phyloP scores from a whole-genome alignment of 2,888 invertebrate species.

The Macrophya annulata region DNA sequence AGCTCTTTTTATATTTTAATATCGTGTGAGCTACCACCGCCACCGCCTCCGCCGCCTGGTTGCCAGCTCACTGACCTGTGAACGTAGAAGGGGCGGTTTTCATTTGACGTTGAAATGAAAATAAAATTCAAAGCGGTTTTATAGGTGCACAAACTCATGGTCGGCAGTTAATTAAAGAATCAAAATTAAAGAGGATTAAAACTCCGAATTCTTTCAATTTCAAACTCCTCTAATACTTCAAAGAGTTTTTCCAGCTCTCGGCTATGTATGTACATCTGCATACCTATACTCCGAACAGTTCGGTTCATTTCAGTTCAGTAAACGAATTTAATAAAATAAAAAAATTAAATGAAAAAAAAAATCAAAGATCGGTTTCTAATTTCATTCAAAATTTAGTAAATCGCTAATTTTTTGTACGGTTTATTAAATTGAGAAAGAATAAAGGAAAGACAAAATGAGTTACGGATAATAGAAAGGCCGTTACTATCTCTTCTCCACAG shows the following conservation, averaged over 20 bases:
- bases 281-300: neutral
- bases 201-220: constrained; percentile 31
- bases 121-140: constrained; percentile 55
- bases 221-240: constrained; percentile 45
- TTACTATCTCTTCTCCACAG: constrained; percentile 48
- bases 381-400: neutral
- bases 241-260: constrained; percentile 13
- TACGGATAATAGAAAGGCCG: neutral
- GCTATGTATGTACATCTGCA: no score
- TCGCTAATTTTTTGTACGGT: neutral
- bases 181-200: constrained; percentile 60
- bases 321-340: neutral
- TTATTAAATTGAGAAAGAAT: neutral
- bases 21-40: constrained; percentile 60
- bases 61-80: constrained; percentile 67
- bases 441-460: neutral
- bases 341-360: neutral
- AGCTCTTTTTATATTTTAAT: constrained; percentile 70
- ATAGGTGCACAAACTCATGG: constrained; percentile 30
- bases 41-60: constrained; percentile 60
- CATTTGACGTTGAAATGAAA: constrained; percentile 59
- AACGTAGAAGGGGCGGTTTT: constrained; percentile 57
- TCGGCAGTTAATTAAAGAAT: constrained; percentile 62
- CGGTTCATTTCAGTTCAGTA: neutral
- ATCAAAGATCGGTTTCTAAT: neutral